Base-by-base conservation (phyloP, 2,797 vertebrate genomes). In the Betta splendens region DNA sequence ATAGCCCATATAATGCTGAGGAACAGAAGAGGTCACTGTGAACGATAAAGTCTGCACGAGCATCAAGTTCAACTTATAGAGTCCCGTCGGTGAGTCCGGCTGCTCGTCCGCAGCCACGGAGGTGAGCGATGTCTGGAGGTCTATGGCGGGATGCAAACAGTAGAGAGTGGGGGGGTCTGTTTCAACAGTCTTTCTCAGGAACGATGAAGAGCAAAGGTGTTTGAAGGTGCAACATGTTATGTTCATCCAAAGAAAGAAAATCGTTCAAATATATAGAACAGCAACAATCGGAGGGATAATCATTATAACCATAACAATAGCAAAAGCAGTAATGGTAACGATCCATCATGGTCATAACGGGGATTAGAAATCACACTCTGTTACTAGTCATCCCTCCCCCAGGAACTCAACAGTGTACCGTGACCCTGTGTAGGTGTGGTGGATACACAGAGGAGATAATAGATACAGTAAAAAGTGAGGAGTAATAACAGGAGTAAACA, bases 321-420 rank as follows among this genome's bases (percentile, higher is more conserved):
- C 79, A 87, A 87, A 79, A 85, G 72, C 79, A 87, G 80, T 85
- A 86, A 85, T 85, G 83, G 74, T 83, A 87, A 86, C 84, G 87
- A 87, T 71, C 80, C 72, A 84, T 85, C 77, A 84, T 90, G 88
- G 85, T 86, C 80, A 74, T 81, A 72, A 74, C 85, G 75, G 85
- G 83, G 75, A 76, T 80, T 82, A 76, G 75, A 33, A 85, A 86
- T 64, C 77, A 85, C 83, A 76, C 81, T 72, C 55, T 80, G 71
- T 72, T 42, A 76, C 78, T 85, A 78, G 56, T 77, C 77, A 51
- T 64, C 74, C 78, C 72, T 70, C 57, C 68, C 68, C 64, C 49
- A 64, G 77, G 75, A 80, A 69, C 77, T 82, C 72, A 75, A 72
- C 65, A 64, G 81, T 86, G 86, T 83, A 84, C 84, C 80, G 71